Evolutionary conservation across 2,113 vertebrate genomes (phyloP).

Genomic region (Numenius arquata): DNA sequence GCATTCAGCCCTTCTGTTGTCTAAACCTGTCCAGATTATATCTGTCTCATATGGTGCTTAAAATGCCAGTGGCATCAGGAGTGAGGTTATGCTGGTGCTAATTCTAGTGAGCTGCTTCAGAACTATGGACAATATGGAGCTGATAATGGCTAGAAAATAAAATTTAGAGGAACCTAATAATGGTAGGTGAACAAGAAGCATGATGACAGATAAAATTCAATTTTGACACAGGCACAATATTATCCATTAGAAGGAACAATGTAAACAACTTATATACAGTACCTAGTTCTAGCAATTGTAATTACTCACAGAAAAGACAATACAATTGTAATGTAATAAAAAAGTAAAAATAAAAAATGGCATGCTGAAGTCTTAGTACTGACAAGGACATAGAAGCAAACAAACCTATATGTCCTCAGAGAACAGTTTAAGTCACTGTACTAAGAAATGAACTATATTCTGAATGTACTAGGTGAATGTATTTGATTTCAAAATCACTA

Average conservation of each 20-base stretch:
- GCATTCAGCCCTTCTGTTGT: slow-evolving; percentile 1
- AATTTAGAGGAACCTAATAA: background rate
- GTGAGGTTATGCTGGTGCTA: background rate
- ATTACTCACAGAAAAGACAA: background rate
- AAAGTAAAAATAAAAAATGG: background rate
- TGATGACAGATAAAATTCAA: background rate
- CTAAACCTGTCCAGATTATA: background rate
- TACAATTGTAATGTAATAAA: background rate
- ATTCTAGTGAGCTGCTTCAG: background rate
- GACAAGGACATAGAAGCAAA: background rate
- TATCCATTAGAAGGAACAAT: background rate
- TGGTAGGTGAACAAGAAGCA: background rate
- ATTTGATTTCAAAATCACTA: background rate
- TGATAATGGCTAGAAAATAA: background rate
- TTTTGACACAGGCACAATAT: background rate
- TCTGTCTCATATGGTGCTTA: background rate
- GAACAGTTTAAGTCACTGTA: background rate
- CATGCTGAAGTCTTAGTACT: background rate
- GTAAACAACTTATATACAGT: background rate
- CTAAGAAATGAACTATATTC: background rate
- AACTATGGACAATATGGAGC: background rate
- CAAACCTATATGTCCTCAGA: background rate
- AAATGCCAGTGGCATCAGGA: background rate
- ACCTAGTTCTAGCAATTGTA: background rate
- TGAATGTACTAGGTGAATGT: background rate